Base-by-base conservation (phyloP, 2,113 vertebrate species). In the Anolis sagrei region DNA sequence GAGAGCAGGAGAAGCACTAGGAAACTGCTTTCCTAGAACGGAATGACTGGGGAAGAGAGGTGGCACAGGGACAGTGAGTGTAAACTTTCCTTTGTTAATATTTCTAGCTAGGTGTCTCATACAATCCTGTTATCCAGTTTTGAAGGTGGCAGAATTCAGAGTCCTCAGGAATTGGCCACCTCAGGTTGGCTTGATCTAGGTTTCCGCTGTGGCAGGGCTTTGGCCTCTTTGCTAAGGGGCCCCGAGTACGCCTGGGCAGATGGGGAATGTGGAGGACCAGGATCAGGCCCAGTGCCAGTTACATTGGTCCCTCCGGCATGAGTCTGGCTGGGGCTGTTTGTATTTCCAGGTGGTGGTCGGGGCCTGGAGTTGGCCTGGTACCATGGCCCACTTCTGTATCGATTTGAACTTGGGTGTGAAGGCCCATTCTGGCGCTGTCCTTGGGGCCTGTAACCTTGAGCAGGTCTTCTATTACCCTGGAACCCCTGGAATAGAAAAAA, bases 141-240 rank as follows among this genome's bases (percentile, higher is more conserved):
- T 88, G 89, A 58, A 91, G 2, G 86, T 84, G 89, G 80, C 85
- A 76, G 88, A 87, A 48, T 86, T 79, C 54, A 16, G 7, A 7
- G 49, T 27, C 36, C 91, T 96, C 94, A 96, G 74, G 94, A 95
- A 72, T 69, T 93, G 11, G 88, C 69, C 44, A 83, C 89, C 83
- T 92, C 93, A 23, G 89, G 83, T 16, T 92, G 94, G 90, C 94
- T 96, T 85, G 96, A 96, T 91, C 98, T 94, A 49, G 97, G 97
- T 91, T 93, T 97, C 90, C 98, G 96, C 86, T 98, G 98, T 9
- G 98, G 98, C 72, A 98, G 96, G 88, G 96, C 97, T 36, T 95
- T 95, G 76, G 95, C 85, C 44, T 92, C 93, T 94, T 89, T 92
- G 93, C 88, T 68, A 64, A 74, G 79, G 66, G 89, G 84, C 1